Conservation (phyloP, 2,113 vertebrate genomes). For the Athene cunicularia region DNA sequence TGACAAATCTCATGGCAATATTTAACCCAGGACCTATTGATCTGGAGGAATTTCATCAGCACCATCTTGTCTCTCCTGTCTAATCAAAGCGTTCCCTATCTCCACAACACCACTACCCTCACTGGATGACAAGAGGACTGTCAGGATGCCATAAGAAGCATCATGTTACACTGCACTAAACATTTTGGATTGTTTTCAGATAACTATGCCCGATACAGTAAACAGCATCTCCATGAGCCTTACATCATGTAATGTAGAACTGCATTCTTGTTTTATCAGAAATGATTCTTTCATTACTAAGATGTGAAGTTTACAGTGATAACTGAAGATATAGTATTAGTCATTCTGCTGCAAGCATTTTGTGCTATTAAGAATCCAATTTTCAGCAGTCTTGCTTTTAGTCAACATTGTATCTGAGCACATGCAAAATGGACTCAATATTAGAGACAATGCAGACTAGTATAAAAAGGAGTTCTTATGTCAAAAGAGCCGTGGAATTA, state of each 20-base stretch:
- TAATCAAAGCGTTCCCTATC: not conserved
- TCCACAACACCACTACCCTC: not conserved
- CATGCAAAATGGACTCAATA: not conserved
- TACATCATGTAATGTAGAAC: not conserved
- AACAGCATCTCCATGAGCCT: not conserved
- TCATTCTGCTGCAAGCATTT: not conserved
- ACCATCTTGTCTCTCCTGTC: not conserved
- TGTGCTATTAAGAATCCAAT: not conserved
- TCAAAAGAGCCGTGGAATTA: not conserved
- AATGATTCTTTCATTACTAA: not conserved
- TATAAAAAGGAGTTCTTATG: not conserved
- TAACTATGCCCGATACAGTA: not conserved
- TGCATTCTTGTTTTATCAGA: not conserved
- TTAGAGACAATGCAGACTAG: not conserved
- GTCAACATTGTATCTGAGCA: not conserved
- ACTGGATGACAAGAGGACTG: not conserved
- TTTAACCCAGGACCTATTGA: constrained; percentile 24
- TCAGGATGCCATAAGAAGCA: not conserved
- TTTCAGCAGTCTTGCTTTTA: not conserved
- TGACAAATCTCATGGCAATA: not conserved
- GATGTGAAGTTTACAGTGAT: not conserved
- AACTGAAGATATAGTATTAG: not conserved
- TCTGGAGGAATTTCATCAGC: not conserved
- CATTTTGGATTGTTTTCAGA: not conserved
- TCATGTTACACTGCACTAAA: not conserved